These are phyloP conservation scores for Proales similis DNA, from an alignment of 1,140 invertebrate species.

Conservation along the genomic window DNA sequence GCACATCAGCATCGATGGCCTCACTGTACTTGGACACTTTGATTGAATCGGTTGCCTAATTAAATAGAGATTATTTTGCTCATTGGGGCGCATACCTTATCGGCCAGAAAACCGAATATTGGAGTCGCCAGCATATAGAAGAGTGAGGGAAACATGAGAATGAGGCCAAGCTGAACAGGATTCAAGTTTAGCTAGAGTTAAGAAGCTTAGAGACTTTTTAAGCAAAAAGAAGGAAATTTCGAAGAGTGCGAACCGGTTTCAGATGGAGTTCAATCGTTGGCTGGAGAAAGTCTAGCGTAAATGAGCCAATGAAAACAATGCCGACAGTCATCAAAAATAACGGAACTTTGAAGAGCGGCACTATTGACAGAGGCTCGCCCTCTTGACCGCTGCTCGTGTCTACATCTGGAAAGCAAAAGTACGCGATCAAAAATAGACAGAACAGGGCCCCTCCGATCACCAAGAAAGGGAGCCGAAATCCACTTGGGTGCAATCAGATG, in stretches of 20 bases:
- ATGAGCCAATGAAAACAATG: conserved; percentile 17
- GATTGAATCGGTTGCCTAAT: background rate
- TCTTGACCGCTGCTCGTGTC: background rate
- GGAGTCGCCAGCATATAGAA: conserved; percentile 23
- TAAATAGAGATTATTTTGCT: background rate
- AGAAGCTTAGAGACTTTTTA: background rate
- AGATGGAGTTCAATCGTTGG: conserved; percentile 34
- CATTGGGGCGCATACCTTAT: conserved; percentile 8
- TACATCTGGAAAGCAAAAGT: conserved; percentile 14
- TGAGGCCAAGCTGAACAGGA: conserved; percentile 19
- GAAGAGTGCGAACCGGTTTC: conserved; percentile 1
- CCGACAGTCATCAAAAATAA: conserved; percentile 2
- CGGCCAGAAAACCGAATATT: conserved; percentile 13
- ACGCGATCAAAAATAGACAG: conserved; percentile 5
- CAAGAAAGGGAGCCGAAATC: conserved; percentile 22
- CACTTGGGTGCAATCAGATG: background rate
- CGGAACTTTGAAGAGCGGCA: conserved; percentile 32
- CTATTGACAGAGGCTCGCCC: background rate
- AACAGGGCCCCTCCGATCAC: conserved; percentile 28
- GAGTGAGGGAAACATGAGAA: conserved; percentile 2
- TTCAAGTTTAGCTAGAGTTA: background rate
- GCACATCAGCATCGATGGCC: conserved; percentile 5
- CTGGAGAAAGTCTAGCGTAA: conserved; percentile 17
- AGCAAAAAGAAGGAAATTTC: background rate
- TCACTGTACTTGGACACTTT: conserved; percentile 9